Conservation (phyloP, 1,140 invertebrate genomes). For the Bombus superbus region DNA sequence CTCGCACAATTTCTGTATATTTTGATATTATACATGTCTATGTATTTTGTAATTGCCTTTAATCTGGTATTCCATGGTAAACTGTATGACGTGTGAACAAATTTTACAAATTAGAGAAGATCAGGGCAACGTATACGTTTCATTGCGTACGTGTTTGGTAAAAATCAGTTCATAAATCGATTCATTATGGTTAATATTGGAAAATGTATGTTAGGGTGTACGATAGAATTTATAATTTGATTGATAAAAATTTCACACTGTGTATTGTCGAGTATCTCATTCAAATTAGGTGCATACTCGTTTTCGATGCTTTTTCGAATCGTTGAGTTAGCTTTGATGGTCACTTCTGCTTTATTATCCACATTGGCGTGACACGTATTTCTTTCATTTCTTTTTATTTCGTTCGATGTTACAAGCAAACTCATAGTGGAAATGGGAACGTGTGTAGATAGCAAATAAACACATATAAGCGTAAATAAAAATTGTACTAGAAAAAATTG, state of each 20-base stretch:
- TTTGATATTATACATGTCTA: conserved; percentile 5
- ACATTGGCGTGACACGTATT: conserved; percentile 59
- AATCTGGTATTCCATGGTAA: not conserved
- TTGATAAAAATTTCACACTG: not conserved
- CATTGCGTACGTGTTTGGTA: not conserved
- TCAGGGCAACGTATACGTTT: not conserved
- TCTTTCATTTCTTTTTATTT: conserved; percentile 59
- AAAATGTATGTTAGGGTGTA: not conserved
- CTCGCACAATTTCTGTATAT: not conserved
- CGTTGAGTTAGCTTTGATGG: conserved; percentile 60
- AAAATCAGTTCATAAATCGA: not conserved
- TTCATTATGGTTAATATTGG: not conserved
- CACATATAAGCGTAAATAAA: not conserved
- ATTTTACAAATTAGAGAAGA: not conserved
- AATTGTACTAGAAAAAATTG: too few relatives aligned
- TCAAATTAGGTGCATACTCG: conserved; percentile 1
- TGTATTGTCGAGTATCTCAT: not conserved
- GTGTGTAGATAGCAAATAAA: conserved; percentile 40
- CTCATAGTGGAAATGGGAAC: conserved; percentile 30
- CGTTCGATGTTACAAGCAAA: conserved; percentile 23
- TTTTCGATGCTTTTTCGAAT: conserved; percentile 51
- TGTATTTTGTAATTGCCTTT: conserved; percentile 1
- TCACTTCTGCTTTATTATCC: conserved; percentile 54
- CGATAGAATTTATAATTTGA: not conserved
- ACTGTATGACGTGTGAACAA: not conserved